Evolutionary conservation across 1,140 invertebrate genomes (phyloP).

Genomic region (Lanistes nyassanus): DNA sequence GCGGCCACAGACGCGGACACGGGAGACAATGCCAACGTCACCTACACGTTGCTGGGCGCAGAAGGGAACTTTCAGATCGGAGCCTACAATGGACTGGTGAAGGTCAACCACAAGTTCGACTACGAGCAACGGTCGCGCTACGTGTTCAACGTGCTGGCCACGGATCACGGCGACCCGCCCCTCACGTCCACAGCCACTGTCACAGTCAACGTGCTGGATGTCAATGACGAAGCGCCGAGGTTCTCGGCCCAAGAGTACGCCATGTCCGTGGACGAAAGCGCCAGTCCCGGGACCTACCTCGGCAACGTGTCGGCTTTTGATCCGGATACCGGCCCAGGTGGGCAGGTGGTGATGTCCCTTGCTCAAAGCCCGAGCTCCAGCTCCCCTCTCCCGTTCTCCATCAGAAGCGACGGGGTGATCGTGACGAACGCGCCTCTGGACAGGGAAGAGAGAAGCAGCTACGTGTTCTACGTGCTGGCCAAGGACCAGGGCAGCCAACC

Average conservation of each 20-base stretch:
- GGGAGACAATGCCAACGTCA: conserved; percentile 40
- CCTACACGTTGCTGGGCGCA: conserved; percentile 30
- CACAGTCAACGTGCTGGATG: conserved; percentile 41
- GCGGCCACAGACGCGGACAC: conserved; percentile 41
- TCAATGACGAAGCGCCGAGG: conserved; percentile 45
- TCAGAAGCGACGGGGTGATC: conserved; percentile 26
- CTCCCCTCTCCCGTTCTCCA: conserved; percentile 15
- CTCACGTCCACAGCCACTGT: conserved; percentile 33
- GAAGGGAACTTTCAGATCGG: conserved; percentile 25
- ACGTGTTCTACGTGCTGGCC: conserved; percentile 85
- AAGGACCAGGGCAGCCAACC: conserved; percentile 90
- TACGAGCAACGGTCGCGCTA: conserved; percentile 34
- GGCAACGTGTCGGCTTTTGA: conserved; percentile 33
- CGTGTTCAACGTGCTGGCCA: conserved; percentile 41
- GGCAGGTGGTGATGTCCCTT: conserved; percentile 10
- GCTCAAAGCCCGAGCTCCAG: conserved; percentile 1
- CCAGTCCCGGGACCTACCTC: conserved; percentile 29
- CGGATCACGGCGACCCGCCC: conserved; percentile 41
- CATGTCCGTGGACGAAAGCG: conserved; percentile 34
- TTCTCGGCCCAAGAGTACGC: conserved; percentile 32
- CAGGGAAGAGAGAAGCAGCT: conserved; percentile 80
- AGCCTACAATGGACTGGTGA: conserved; percentile 28
- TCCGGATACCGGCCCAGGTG: conserved; percentile 25
- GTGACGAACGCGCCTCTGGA: conserved; percentile 72
- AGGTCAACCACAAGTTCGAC: conserved; percentile 36